A percentile compares a stretch with the other conserved stretches of the same genome.
Conservation (phyloP, 1,140 invertebrate species). For the Anastrepha obliqua region DNA sequence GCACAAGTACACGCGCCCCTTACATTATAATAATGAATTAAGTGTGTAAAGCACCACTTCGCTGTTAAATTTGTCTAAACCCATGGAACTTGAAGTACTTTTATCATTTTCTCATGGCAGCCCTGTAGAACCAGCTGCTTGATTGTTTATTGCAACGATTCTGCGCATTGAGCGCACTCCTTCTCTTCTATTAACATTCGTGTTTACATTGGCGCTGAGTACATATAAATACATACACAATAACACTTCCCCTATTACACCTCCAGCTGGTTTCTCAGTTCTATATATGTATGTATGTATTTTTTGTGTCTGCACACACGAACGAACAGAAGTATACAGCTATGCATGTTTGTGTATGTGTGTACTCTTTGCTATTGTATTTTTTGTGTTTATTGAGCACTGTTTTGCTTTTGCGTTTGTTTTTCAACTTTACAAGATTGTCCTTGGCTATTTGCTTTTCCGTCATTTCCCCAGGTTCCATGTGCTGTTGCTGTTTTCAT, state of each 20-base stretch:
- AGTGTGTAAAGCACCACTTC: not conserved
- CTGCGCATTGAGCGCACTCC: not conserved
- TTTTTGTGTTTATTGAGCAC: not conserved
- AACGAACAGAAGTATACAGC: not conserved
- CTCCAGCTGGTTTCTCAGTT: not conserved
- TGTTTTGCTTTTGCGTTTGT: not conserved
- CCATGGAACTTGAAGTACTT: not conserved
- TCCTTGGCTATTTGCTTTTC: slow-evolving; percentile 40
- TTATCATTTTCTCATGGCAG: not conserved
- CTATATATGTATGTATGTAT: not conserved
- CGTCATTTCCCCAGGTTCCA: slow-evolving; percentile 31
- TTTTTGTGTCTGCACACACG: no score
- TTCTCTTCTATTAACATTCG: not conserved
- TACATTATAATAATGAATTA: no score
- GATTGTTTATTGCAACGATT: not conserved
- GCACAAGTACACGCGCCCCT: no score
- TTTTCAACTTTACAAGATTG: slow-evolving; percentile 31
- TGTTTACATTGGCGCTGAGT: not conserved
- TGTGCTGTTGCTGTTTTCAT: not conserved
- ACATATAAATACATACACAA: not conserved
- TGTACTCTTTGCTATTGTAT: not conserved
- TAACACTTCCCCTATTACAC: not conserved
- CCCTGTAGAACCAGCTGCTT: slow-evolving; percentile 6
- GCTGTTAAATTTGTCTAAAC: no score
- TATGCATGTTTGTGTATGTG: not conserved